Conservation (phyloP, 1,140 invertebrate species). For the Theocolax elegans region DNA sequence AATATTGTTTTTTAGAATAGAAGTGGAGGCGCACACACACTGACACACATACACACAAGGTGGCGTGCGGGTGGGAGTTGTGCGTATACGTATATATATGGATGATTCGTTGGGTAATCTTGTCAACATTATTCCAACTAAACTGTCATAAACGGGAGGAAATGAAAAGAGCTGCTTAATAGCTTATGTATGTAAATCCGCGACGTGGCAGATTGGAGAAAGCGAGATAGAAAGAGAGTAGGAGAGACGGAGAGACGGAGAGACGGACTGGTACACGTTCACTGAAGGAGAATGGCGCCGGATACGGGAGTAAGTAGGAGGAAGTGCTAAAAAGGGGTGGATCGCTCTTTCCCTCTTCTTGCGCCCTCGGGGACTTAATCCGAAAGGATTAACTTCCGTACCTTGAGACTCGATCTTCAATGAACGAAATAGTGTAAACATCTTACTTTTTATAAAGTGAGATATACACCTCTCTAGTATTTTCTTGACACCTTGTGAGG, state of each 20-base stretch:
- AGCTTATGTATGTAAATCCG: constrained; percentile 68
- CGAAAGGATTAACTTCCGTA: constrained; percentile 48
- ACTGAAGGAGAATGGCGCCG: constrained; percentile 14
- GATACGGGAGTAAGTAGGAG: constrained; percentile 49
- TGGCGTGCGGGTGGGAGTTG: neutral
- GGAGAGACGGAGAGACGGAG: too few relatives aligned
- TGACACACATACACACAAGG: neutral
- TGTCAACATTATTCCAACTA: constrained; percentile 68
- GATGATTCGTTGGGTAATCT: too few relatives aligned
- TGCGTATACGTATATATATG: too few relatives aligned
- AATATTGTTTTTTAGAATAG: too few relatives aligned
- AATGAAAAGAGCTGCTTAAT: constrained; percentile 70
- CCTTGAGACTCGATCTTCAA: constrained; percentile 1
- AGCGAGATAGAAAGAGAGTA: too few relatives aligned
- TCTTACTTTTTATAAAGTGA: too few relatives aligned
- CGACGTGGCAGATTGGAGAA: constrained; percentile 63
- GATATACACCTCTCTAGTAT: too few relatives aligned
- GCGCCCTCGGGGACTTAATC: constrained; percentile 51
- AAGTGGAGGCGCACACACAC: too few relatives aligned
- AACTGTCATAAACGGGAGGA: constrained; percentile 70
- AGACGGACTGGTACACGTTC: constrained; percentile 54
- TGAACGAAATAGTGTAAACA: too few relatives aligned
- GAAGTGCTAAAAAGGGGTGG: constrained; percentile 63
- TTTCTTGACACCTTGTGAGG: too few relatives aligned
- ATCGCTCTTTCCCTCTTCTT: constrained; percentile 46